Evolutionary conservation across 2,113 vertebrate species (phyloP), one percentile per base, ranked within the genome.

Genomic region (Malurus elegans): DNA sequence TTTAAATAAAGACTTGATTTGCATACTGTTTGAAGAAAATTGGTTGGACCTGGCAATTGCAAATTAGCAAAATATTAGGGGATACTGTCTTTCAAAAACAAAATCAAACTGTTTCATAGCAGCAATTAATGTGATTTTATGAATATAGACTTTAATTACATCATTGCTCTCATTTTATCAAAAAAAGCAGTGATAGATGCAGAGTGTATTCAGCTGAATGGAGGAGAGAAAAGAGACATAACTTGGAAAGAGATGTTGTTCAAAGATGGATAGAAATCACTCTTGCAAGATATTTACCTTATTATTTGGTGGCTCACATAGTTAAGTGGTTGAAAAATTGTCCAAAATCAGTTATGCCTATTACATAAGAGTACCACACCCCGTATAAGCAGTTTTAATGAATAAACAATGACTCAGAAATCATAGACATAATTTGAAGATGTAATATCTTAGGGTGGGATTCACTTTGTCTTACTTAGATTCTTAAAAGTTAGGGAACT

Each of bases 361-460:
- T 97, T 96, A 92, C 31, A 42, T 96, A 95, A 95, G 87, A 54
- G 44, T 50, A 45, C 93, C 95, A 92, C 96, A 96, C 96, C 97
- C 95, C 86, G 92, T 88, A 93, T 96, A 97, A 96, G 85, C 71
- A 76, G 75, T 86, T 95, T 84, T 92, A 76, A 95, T 75, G 75
- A 93, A 69, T 84, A 72, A 92, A 53, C 61, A 90, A 23, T 89
- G 93, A 94, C 72, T 94, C 93, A 95, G 85, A 91, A 87, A 91
- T 96, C 0, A 1, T 26, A 92, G 72, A 76, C 60, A 13, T 92
- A 87, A 36, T 94, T 86, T 92, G 73, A 81, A 91, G 71, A 7
- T 82, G 67, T 76, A 71, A 23, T 89, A 88, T 44, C 50, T 66
- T 42, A 28, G 65, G 64, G 25, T 96, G 88, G 75, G 47, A 92